These are phyloP conservation scores for Trinorchestia longiramus DNA, from an alignment of 1,140 invertebrate genomes.

Conservation along the genomic window DNA sequence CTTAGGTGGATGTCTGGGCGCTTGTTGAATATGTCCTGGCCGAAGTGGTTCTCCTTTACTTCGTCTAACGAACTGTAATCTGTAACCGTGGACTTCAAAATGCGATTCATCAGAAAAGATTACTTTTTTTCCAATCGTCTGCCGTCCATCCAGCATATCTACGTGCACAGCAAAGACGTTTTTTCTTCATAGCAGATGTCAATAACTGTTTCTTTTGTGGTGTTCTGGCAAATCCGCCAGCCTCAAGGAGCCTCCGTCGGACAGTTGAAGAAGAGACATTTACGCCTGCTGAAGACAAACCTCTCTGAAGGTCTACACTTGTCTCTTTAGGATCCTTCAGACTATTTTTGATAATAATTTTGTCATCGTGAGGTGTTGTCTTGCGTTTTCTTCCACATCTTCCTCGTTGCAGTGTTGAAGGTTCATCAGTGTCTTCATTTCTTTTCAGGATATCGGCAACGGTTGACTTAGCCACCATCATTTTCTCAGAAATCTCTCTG, in stretches of 20 bases:
- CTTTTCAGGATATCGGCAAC: too few species aligned
- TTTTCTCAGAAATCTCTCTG: too few species aligned
- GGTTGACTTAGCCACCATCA: too few species aligned
- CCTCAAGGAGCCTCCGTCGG: too few species aligned
- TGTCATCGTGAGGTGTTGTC: background rate
- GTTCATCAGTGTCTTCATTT: too few species aligned
- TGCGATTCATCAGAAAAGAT: conserved; percentile 34
- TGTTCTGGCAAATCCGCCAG: conserved; percentile 18
- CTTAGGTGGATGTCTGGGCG: conserved; percentile 52
- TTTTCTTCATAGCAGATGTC: conserved; percentile 38
- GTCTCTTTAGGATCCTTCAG: too few species aligned
- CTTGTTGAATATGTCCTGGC: conserved; percentile 40
- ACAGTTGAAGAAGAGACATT: too few species aligned
- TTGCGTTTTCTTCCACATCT: too few species aligned
- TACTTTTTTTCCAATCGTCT: conserved; percentile 38
- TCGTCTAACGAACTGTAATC: conserved; percentile 13
- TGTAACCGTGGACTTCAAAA: background rate
- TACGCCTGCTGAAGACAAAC: conserved; percentile 4
- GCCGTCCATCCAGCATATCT: conserved; percentile 16
- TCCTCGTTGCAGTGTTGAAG: too few species aligned
- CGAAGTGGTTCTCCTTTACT: conserved; percentile 18
- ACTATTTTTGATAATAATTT: conserved; percentile 40
- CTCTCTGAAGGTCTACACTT: conserved; percentile 44
- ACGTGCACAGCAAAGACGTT: conserved; percentile 28
- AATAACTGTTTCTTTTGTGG: conserved; percentile 46